Conservation (phyloP, 2,888 invertebrate species). For the Empis livida region DNA sequence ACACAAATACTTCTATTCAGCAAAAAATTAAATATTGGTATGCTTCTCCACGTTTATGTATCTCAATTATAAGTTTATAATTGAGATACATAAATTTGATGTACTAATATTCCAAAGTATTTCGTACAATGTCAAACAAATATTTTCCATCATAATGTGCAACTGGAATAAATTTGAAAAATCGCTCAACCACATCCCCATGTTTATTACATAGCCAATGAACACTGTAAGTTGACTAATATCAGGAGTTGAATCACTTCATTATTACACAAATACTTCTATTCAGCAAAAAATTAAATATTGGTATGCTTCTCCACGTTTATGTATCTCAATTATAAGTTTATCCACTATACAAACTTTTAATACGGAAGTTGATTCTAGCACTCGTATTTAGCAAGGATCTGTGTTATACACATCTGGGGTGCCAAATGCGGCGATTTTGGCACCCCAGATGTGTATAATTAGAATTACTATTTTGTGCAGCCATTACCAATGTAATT, state of each 20-base stretch:
- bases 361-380: no score
- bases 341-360: neutral
- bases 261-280: neutral
- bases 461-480: no score
- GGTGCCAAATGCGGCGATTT: no score
- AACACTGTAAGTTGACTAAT: constrained; percentile 5
- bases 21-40: neutral
- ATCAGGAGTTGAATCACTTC: constrained; percentile 6
- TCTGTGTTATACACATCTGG: no score
- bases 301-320: neutral
- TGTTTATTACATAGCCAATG: constrained; percentile 1
- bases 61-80: neutral
- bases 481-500: no score
- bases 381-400: no score
- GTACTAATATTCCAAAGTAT: neutral
- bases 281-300: neutral
- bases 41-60: neutral
- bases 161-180: constrained; percentile 5
- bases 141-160: constrained; percentile 1
- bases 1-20: neutral
- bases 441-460: no score
- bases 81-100: constrained; percentile 4
- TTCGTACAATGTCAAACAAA: constrained; percentile 17
- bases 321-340: neutral
- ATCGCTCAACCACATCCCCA: constrained; percentile 4